A percentile compares a stretch with the other conserved stretches of the same genome.
phyloP scores from a whole-genome alignment of 2,113 vertebrate species.

The Pheucticus melanocephalus region DNA sequence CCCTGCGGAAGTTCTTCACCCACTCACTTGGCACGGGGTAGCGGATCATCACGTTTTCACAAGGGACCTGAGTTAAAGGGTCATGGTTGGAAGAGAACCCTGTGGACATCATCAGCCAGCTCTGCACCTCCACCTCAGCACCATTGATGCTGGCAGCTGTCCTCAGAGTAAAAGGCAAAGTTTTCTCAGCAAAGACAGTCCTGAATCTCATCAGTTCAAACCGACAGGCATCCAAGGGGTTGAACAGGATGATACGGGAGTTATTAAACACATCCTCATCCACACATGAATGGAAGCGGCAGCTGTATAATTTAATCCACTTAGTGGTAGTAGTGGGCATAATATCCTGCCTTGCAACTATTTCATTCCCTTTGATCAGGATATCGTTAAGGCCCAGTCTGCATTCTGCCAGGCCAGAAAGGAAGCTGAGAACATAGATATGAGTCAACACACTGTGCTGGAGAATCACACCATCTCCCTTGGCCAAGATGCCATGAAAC shows the following conservation, averaged over 20 bases:
- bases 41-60: conserved; percentile 86
- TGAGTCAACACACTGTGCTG: conserved; percentile 81
- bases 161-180: conserved; percentile 84
- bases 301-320: conserved; percentile 84
- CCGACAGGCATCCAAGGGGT: conserved; percentile 79
- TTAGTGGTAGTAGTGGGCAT: conserved; percentile 87
- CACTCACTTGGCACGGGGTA: conserved; percentile 85
- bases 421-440: conserved; percentile 82
- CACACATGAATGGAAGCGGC: conserved; percentile 80
- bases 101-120: conserved; percentile 86
- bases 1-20: conserved; percentile 89
- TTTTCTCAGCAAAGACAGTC: conserved; percentile 83
- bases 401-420: conserved; percentile 83
- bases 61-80: conserved; percentile 82
- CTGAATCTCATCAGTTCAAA: conserved; percentile 87
- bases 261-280: conserved; percentile 77
- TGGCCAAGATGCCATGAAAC: conserved; percentile 81
- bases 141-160: conserved; percentile 80
- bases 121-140: conserved; percentile 88
- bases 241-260: conserved; percentile 77
- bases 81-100: conserved; percentile 86
- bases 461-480: conserved; percentile 76
- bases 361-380: conserved; percentile 86
- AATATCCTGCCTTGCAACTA: conserved; percentile 87
- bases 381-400: conserved; percentile 85